These are phyloP conservation scores for Chymomyza caudatula DNA, from an alignment of 2,888 invertebrate species.

Conservation along the genomic window DNA sequence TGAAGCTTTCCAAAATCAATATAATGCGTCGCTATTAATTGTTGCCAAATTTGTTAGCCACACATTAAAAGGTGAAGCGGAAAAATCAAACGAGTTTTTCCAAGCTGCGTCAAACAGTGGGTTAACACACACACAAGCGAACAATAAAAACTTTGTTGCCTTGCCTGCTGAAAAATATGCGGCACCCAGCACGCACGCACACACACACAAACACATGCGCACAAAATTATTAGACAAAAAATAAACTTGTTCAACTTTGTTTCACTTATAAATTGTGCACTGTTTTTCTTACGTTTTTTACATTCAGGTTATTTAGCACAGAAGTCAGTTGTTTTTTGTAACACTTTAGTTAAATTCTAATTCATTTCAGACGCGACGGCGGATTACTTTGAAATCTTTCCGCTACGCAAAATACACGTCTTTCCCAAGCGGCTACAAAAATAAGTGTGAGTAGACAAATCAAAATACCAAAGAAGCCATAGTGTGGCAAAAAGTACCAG, in stretches of 20 bases:
- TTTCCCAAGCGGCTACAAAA: slow-evolving; percentile 28
- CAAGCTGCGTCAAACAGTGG: slow-evolving; percentile 31
- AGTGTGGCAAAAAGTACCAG: background rate
- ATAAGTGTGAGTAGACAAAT: slow-evolving; percentile 11
- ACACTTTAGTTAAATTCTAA: slow-evolving; percentile 27
- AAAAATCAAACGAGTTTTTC: slow-evolving; percentile 61
- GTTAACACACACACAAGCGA: slow-evolving; percentile 16
- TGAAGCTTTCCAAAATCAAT: slow-evolving; percentile 38
- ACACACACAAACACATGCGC: background rate
- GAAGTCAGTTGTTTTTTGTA: slow-evolving; percentile 21
- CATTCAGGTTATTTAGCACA: slow-evolving; percentile 41
- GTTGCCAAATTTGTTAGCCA: slow-evolving; percentile 6
- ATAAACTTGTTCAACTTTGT: background rate
- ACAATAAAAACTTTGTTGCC: too few relatives aligned
- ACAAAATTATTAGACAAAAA: background rate
- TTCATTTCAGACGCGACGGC: slow-evolving; percentile 18
- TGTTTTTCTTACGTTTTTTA: slow-evolving; percentile 39
- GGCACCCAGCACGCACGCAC: slow-evolving; percentile 3
- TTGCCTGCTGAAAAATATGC: too few relatives aligned
- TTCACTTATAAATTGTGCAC: slow-evolving; percentile 2
- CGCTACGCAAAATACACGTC: slow-evolving; percentile 38
- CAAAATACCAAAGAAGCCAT: background rate
- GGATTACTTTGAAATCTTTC: background rate
- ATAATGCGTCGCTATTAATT: slow-evolving; percentile 18
- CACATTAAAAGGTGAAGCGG: slow-evolving; percentile 19